Percentiles rank a stretch among this genome's conserved stretches.
These are phyloP conservation scores for Tortrix viridana DNA, from an alignment of 2,888 invertebrate species.

Conservation along the genomic window DNA sequence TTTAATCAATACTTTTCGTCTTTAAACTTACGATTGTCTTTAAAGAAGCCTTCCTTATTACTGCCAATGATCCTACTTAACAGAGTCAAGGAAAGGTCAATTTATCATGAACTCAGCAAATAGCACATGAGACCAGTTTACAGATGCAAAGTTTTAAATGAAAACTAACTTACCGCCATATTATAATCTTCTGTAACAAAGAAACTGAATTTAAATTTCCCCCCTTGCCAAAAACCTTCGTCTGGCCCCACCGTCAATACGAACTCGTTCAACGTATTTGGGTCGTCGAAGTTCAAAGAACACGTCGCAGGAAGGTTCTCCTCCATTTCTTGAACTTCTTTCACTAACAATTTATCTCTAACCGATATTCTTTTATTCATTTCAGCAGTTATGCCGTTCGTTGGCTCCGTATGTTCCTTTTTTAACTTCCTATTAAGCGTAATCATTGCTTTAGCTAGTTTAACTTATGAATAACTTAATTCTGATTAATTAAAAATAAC, in stretches of 20 bases:
- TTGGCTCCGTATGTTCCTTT: conserved; percentile 82
- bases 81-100: no score
- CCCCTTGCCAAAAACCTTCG: conserved; percentile 95
- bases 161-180: conserved; percentile 90
- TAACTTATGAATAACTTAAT: conserved; percentile 38
- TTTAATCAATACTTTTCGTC: no score
- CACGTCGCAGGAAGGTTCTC: conserved; percentile 92
- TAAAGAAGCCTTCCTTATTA: no score
- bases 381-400: conserved; percentile 69
- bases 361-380: conserved; percentile 87
- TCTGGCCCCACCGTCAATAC: conserved; percentile 90
- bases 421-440: conserved; percentile 89
- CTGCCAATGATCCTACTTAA: no score
- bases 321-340: conserved; percentile 95
- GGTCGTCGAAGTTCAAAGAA: conserved; percentile 91
- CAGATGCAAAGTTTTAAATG: not conserved
- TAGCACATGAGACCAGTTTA: no score
- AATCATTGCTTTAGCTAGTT: conserved; percentile 82
- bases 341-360: conserved; percentile 90
- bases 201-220: conserved; percentile 93
- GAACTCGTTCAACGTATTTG: conserved; percentile 92
- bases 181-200: conserved; percentile 97
- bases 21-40: no score
- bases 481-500: conserved; percentile 44
- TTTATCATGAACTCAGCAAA: no score